phyloP scores from a whole-genome alignment of 2,797 vertebrate genomes.

The Enteromius radiatus region DNA sequence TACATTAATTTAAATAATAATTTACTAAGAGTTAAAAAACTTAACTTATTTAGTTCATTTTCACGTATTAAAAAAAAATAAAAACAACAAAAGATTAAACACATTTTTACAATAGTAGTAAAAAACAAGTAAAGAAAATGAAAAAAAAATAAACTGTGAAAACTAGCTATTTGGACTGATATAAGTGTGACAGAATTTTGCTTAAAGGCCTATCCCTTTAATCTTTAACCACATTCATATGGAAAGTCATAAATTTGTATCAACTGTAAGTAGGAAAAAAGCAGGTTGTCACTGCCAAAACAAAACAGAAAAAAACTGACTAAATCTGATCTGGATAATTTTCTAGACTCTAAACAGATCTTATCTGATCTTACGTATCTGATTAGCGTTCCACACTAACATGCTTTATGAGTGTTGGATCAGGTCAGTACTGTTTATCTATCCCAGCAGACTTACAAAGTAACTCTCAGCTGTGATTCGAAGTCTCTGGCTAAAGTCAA shows the following conservation, averaged over 20 bases:
- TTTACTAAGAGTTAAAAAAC: not conserved
- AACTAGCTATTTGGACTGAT: not conserved
- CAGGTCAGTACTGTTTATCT: not conserved
- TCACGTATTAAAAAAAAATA: not conserved
- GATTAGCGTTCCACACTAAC: not conserved
- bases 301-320: not conserved
- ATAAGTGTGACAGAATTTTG: not conserved
- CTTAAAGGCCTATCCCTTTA: not conserved
- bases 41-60: not conserved
- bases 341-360: slow-evolving; percentile 1
- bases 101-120: not conserved
- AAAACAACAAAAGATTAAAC: not conserved
- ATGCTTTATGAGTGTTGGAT: slow-evolving; percentile 11
- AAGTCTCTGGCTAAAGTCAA: not conserved
- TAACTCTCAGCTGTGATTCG: slow-evolving; percentile 2
- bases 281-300: not conserved
- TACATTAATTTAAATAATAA: not conserved
- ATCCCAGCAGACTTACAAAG: not conserved
- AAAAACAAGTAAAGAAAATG: not conserved
- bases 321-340: slow-evolving; percentile 2
- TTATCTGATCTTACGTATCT: not conserved
- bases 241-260: not conserved
- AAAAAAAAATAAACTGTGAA: not conserved
- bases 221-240: not conserved
- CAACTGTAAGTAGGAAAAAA: not conserved